These are phyloP conservation scores for Catocala fraxini DNA, from an alignment of 2,888 invertebrate species.

Conservation along the genomic window DNA sequence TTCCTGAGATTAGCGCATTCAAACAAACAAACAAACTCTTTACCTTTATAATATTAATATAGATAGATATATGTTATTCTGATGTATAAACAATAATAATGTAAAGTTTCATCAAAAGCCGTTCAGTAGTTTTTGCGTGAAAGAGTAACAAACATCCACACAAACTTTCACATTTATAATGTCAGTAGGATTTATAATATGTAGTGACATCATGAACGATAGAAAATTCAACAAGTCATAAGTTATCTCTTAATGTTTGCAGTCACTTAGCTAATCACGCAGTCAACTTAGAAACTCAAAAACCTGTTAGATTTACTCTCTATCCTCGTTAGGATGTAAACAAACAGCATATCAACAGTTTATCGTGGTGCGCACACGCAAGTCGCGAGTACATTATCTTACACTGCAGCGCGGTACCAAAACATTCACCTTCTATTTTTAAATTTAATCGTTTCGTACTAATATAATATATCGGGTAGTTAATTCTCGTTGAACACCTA, in stretches of 20 bases:
- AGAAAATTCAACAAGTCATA: too few relatives aligned
- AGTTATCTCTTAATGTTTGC: slow-evolving; percentile 2
- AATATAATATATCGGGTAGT: slow-evolving; percentile 4
- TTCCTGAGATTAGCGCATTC: too few relatives aligned
- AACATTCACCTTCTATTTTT: slow-evolving; percentile 19
- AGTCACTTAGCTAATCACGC: slow-evolving; percentile 6
- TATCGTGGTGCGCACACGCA: slow-evolving; percentile 14
- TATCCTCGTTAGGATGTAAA: slow-evolving; percentile 21
- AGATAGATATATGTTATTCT: too few relatives aligned
- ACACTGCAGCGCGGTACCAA: slow-evolving; percentile 8
- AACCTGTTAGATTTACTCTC: slow-evolving; percentile 6
- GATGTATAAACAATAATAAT: too few relatives aligned
- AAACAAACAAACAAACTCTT: too few relatives aligned
- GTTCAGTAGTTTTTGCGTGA: too few relatives aligned
- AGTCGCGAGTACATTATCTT: slow-evolving; percentile 17
- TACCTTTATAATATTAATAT: too few relatives aligned
- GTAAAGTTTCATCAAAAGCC: too few relatives aligned
- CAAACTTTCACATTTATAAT: too few relatives aligned
- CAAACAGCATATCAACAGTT: slow-evolving; percentile 26
- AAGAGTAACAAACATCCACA: too few relatives aligned
- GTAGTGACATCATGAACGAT: too few relatives aligned
- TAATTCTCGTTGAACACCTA: not conserved
- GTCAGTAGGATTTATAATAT: too few relatives aligned
- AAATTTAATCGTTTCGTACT: slow-evolving; percentile 15
- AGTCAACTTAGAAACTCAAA: slow-evolving; percentile 1